Evolutionary conservation across 2,797 vertebrate genomes (phyloP).

Genomic region (Orestias chungarensis): DNA sequence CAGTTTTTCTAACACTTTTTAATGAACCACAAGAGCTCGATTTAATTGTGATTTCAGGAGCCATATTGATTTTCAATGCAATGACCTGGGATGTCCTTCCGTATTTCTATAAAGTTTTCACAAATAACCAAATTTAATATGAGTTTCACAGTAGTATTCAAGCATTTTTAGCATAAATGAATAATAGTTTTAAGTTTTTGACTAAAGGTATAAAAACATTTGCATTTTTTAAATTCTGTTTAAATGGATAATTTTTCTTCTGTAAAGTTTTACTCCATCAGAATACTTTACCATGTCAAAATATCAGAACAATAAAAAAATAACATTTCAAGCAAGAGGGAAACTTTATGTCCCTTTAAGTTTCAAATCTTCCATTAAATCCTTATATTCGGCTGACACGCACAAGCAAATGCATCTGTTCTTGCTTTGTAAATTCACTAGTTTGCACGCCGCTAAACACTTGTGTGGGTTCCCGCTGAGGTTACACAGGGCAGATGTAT

Average conservation of each 20-base stretch:
- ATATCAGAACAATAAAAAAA: neutral
- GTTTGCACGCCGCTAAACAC: neutral
- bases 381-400: neutral
- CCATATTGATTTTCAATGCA: too few relatives aligned
- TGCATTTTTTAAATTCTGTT: neutral
- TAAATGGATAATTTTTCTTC: neutral
- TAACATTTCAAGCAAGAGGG: neutral
- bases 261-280: neutral
- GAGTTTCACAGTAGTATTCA: too few relatives aligned
- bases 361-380: neutral
- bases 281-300: neutral
- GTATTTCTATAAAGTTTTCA: too few relatives aligned
- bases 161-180: too few relatives aligned
- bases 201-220: neutral
- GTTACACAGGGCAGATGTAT: conserved; percentile 1
- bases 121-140: too few relatives aligned
- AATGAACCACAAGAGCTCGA: too few relatives aligned
- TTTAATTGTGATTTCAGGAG: too few relatives aligned
- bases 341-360: neutral
- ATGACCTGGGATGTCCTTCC: too few relatives aligned
- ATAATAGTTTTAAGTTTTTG: neutral
- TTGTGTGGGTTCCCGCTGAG: neutral
- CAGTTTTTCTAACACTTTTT: too few relatives aligned
- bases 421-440: neutral
- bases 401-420: neutral